Percentiles rank a stretch among this genome's conserved stretches.
Evolutionary conservation across 2,888 invertebrate genomes (phyloP).

Genomic region (Brachylomia viminalis): DNA sequence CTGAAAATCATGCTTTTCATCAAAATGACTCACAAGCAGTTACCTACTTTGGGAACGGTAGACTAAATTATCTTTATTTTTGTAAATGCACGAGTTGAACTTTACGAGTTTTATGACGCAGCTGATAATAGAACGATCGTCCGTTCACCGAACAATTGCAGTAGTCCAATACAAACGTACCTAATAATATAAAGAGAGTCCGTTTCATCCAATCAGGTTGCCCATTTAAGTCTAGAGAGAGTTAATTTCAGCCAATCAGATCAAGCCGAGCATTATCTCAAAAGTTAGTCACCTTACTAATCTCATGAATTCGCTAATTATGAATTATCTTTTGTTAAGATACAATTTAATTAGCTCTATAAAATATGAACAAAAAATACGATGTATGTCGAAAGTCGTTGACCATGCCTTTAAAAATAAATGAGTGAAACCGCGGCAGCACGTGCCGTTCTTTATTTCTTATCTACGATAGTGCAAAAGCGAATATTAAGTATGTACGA

Average conservation of each 20-base stretch:
- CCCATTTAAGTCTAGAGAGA: background rate
- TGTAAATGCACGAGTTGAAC: conserved; percentile 22
- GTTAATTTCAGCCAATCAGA: background rate
- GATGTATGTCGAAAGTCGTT: background rate
- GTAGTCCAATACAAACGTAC: background rate
- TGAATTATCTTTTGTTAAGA: background rate
- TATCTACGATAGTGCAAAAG: background rate
- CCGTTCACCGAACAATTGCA: conserved; percentile 1
- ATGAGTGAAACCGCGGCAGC: conserved; percentile 1
- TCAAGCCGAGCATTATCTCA: background rate
- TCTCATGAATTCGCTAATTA: conserved; percentile 1
- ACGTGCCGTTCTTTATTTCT: conserved; percentile 1
- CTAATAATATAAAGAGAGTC: background rate
- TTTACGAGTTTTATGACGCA: conserved; percentile 13
- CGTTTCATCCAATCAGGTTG: conserved; percentile 7
- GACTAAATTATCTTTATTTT: conserved; percentile 34
- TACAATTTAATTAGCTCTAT: background rate
- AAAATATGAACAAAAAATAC: background rate
- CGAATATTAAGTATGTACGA: background rate
- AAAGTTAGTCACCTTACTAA: background rate
- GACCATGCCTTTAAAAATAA: background rate
- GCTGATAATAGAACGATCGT: conserved; percentile 35
- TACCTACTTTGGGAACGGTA: conserved; percentile 6
- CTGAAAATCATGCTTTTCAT: conserved; percentile 5
- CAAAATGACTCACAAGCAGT: conserved; percentile 23